Conservation (phyloP, 64 coral and sea anemone genomes). For the Porites lutea region DNA sequence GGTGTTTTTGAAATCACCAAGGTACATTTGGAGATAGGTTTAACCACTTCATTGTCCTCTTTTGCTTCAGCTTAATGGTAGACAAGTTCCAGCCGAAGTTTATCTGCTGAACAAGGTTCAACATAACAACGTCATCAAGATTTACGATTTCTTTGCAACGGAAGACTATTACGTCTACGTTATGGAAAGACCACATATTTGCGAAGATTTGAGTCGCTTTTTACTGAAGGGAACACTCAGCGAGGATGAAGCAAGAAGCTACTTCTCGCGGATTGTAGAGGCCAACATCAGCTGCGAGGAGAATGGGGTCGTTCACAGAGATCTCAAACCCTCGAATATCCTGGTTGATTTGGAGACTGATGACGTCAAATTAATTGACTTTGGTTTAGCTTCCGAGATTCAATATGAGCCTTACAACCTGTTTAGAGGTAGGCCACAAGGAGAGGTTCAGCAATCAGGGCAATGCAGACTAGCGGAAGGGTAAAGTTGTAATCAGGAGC, state of each 20-base stretch:
- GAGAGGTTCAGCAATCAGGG: neutral
- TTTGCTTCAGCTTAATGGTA: neutral
- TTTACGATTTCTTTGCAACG: neutral
- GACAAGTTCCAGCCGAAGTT: slow-evolving; percentile 11
- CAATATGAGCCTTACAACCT: neutral
- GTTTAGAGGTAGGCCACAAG: neutral
- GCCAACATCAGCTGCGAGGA: neutral
- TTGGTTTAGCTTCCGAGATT: neutral
- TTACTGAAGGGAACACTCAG: neutral
- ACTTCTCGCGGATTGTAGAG: neutral
- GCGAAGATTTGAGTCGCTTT: neutral
- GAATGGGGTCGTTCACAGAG: neutral
- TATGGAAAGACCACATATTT: slow-evolving; percentile 5
- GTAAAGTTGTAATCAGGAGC: neutral
- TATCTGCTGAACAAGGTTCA: neutral
- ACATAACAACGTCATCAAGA: neutral
- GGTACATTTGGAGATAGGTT: neutral
- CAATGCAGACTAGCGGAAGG: neutral
- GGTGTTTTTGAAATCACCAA: too few species aligned
- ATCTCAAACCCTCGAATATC: neutral
- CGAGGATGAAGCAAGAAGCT: neutral
- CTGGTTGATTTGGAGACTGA: neutral
- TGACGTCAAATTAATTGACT: neutral
- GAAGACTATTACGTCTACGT: neutral
- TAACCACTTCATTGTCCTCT: too few species aligned